Base-by-base conservation (phyloP, 2,113 vertebrate genomes). In the Hippocampus comes region DNA sequence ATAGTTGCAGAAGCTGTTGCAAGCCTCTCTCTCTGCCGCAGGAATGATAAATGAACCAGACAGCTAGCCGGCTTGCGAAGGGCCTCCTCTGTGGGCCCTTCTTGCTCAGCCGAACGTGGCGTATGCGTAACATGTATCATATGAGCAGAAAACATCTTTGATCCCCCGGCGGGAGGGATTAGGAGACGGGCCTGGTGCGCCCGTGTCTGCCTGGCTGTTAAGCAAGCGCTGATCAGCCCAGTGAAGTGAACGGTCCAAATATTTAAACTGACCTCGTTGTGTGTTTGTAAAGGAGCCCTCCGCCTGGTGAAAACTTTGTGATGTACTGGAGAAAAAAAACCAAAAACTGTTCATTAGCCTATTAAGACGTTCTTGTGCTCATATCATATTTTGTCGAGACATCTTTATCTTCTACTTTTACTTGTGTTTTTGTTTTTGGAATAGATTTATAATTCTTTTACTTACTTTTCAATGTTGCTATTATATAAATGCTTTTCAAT, bases 81-180 rank as follows among this genome's bases (percentile, higher is more conserved):
- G 71, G 55, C 81, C 78, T 76, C 73, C 53, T 66, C 27, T 23
- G 12, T 9, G 7, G 70, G 75, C 59, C 78, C 82, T 81, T 81
- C 82, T 73, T 78, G 68, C 63, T 87, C 83, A 76, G 82, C 74
- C 80, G 76, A 84, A 82, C 82, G 80, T 78, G 74, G 79, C 82
- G 72, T 78, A 77, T 66, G 64, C 42, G 64, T 89, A 87, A 89
- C 84, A 84, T 88, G 84, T 71, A 90, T 91, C 88, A 88, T 90
- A 86, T 89, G 88, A 91, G 87, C 78, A 60, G 72, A 80, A 80
- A 79, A 72, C 41, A 56, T 75, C 85, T 87, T 88, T 89, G 88
- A 89, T 89, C 83, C 78, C 59, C 80, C 67, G 27, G 7, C 49
- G 46, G 67, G 59, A 61, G 59, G 83, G 85, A 88, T 87, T 84